These are phyloP conservation scores for Euwallacea similis DNA, from an alignment of 1,140 invertebrate genomes.

Conservation along the genomic window DNA sequence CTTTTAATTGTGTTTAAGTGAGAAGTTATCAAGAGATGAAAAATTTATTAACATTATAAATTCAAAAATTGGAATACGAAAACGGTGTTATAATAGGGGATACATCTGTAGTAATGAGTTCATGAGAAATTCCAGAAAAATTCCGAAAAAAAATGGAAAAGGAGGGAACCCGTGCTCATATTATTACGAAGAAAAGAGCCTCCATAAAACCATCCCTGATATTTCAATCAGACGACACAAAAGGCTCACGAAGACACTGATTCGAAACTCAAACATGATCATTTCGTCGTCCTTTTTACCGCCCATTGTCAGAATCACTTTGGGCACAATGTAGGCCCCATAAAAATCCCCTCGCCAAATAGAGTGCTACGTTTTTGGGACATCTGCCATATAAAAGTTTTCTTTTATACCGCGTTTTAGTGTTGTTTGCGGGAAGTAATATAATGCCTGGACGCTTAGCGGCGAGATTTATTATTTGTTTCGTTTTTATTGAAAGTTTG, in stretches of 20 bases:
- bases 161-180: too few species aligned
- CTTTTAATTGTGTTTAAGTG: too few species aligned
- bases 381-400: slow-evolving; percentile 32
- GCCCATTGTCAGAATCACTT: slow-evolving; percentile 32
- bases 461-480: slow-evolving; percentile 30
- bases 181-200: neutral
- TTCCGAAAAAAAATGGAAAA: too few species aligned
- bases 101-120: too few species aligned
- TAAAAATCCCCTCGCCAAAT: slow-evolving; percentile 27
- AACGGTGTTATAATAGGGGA: too few species aligned
- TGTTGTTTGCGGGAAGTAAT: slow-evolving; percentile 22
- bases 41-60: too few species aligned
- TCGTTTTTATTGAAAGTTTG: slow-evolving; percentile 33
- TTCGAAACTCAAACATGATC: slow-evolving; percentile 33
- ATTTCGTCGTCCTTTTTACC: slow-evolving; percentile 32
- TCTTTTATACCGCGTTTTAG: slow-evolving; percentile 28
- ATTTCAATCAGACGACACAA: slow-evolving; percentile 17
- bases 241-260: slow-evolving; percentile 21
- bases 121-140: too few species aligned
- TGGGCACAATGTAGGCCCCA: slow-evolving; percentile 16
- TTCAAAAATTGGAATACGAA: too few species aligned
- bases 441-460: slow-evolving; percentile 24
- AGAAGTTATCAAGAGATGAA: too few species aligned
- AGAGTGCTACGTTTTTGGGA: slow-evolving; percentile 31
- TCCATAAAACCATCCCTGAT: slow-evolving; percentile 7